Base-by-base conservation (phyloP, 2,888 invertebrate species). In the Ennomos erosarius region DNA sequence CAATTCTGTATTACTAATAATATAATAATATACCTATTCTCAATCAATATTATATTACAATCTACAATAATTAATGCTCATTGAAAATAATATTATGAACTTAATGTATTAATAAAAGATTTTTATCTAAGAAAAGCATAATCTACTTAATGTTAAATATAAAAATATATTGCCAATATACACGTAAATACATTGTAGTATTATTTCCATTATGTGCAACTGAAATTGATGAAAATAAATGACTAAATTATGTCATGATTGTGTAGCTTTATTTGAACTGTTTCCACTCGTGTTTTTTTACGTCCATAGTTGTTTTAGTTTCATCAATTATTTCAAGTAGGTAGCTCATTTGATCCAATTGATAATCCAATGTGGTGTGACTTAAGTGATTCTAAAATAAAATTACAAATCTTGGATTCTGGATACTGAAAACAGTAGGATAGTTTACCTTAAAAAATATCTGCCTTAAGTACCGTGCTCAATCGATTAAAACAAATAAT, bases 161-260 rank as follows among this genome's bases (percentile, higher is more conserved):
- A 78, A 73, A 70, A 63, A 73, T 78, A 73, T 78, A 75, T 73
- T 76, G 77, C 78, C 78, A 79, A 79, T 80, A 79, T 81, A 82
- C 76, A 79, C 72, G 36, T 59, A 55, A 51, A 55, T 67, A 71
- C 76, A 79, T 72, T 74, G 79, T 83, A 82, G 82, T 79, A 78
- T 70, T 76, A 81, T 84, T 84, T 84, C 74, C 70, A 78, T 74
- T 81, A 80, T 83, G 76, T 84, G 84, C 82, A 86, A 86, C 72
- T 69, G 62, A 68, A 69, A 74, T 78, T 75, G 75, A 78, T 75
- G 75, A 82, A 87, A 88, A 84, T 87, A 85, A 81, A 84, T 74
- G 62, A 77, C 80, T 26, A 4, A 76, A 59, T 40, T 35, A 59
- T 50, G 55, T 64, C 54, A 61, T 64, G 55, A 58, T 26, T 44